These are phyloP conservation scores for Bugula neritina DNA, from an alignment of 2,888 invertebrate genomes.

Conservation along the genomic window DNA sequence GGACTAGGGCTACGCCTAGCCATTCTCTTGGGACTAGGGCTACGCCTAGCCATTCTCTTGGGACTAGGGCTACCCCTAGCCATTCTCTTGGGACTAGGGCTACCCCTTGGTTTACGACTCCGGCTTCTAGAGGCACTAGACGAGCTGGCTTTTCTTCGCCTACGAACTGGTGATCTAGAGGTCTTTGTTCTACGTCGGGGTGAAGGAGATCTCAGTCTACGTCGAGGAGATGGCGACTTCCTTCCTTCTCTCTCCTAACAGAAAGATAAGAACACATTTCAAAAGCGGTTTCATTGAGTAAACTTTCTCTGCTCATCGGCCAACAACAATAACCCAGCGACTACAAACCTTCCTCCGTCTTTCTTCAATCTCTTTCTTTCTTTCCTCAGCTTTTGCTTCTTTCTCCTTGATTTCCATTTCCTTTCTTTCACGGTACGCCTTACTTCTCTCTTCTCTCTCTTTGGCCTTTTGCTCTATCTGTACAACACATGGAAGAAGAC, in stretches of 20 bases:
- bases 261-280: not conserved
- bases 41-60: not conserved
- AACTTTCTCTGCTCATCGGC: no score
- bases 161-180: not conserved
- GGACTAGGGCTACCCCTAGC: not conserved
- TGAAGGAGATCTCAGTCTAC: constrained; percentile 12
- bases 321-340: no score
- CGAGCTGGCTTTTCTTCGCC: not conserved
- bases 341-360: not conserved
- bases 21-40: not conserved
- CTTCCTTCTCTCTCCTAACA: not conserved
- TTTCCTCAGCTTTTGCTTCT: constrained; percentile 16
- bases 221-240: constrained; percentile 27
- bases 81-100: not conserved
- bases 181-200: not conserved
- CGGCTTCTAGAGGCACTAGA: not conserved
- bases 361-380: constrained; percentile 30
- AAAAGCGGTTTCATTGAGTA: no score
- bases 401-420: constrained; percentile 28
- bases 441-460: constrained; percentile 26
- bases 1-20: constrained; percentile 1
- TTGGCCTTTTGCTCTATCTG: constrained; percentile 25
- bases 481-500: not conserved
- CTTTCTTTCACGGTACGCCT: constrained; percentile 27
- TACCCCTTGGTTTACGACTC: not conserved